Evolutionary conservation across 2,888 invertebrate genomes (phyloP).

Genomic region (Emmelina monodactyla): DNA sequence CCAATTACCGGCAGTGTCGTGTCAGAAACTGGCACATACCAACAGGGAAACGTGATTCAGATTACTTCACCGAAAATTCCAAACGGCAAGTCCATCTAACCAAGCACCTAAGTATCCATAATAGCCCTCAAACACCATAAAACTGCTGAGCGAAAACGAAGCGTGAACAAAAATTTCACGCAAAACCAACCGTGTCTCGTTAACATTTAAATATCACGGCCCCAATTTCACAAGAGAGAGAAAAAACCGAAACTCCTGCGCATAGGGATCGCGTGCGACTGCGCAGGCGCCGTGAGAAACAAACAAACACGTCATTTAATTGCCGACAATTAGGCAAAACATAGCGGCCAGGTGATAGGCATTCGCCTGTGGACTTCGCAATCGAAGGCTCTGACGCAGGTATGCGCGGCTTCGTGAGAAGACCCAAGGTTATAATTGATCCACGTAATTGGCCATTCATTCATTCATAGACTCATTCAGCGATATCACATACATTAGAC

Average conservation of each 20-base stretch:
- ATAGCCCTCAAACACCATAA: neutral
- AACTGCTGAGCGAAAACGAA: neutral
- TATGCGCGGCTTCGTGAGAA: constrained; percentile 1
- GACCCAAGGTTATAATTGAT: constrained; percentile 1
- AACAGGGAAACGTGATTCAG: neutral
- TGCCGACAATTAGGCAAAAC: constrained; percentile 11
- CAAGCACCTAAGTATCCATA: neutral
- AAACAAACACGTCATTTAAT: constrained; percentile 8
- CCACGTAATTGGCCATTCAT: neutral
- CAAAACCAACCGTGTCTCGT: constrained; percentile 1
- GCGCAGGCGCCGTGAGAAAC: constrained; percentile 11
- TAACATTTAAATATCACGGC: constrained; percentile 1
- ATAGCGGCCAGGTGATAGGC: neutral
- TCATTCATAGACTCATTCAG: no score
- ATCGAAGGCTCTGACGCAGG: no score
- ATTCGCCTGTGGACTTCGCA: neutral
- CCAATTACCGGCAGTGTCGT: neutral
- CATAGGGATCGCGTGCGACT: neutral
- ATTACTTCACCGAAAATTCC: neutral
- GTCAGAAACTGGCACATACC: neutral
- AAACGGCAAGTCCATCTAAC: neutral
- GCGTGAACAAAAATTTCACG: neutral
- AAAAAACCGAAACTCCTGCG: neutral
- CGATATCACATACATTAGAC: no score
- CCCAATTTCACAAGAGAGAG: constrained; percentile 1